Evolutionary conservation across 2,797 vertebrate species (phyloP).

Genomic region (Numenius phaeopus): DNA sequence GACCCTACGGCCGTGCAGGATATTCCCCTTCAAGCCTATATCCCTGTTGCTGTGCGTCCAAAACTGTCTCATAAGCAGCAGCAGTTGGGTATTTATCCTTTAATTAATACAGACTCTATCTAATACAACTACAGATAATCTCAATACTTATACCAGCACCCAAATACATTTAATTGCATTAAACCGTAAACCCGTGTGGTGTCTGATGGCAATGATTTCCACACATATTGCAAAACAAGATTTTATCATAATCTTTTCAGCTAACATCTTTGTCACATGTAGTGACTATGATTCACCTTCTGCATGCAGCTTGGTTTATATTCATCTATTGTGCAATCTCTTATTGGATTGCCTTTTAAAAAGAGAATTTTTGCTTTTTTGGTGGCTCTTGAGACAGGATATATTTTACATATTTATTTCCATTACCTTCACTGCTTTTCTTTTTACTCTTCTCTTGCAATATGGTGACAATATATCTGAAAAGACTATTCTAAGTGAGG

Average conservation of each 20-base stretch:
- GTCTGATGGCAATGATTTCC: neutral
- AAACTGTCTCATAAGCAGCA: neutral
- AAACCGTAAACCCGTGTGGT: neutral
- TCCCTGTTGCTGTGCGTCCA: neutral
- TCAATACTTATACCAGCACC: neutral
- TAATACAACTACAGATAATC: neutral
- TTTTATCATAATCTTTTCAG: neutral
- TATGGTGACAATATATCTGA: neutral
- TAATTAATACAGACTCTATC: neutral
- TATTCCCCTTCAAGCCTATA: neutral
- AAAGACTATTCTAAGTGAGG: neutral
- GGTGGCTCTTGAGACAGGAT: neutral
- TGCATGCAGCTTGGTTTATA: neutral
- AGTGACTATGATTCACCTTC: neutral
- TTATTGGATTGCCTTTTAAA: neutral
- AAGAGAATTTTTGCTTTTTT: neutral
- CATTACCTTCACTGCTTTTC: neutral
- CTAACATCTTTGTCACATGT: neutral
- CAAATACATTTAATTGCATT: neutral
- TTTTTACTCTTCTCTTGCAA: neutral
- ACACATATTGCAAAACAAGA: neutral
- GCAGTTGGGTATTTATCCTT: neutral
- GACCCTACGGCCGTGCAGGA: rapidly evolving
- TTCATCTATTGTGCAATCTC: neutral
- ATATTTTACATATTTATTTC: neutral